These are phyloP conservation scores for Gymnarchus niloticus DNA, from an alignment of 2,113 vertebrate species.

Conservation along the genomic window DNA sequence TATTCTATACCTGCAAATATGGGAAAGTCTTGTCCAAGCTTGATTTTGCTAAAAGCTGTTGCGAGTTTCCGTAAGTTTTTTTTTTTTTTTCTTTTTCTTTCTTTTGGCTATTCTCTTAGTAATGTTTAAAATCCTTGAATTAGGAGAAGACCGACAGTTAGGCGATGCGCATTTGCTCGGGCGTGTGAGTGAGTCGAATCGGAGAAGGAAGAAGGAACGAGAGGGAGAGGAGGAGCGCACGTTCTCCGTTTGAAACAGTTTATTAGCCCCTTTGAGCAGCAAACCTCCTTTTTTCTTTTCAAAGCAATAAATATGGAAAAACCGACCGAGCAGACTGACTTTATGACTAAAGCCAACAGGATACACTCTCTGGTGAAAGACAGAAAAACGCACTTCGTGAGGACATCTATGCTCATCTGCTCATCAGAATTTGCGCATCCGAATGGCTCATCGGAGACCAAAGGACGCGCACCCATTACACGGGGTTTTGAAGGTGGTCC, in stretches of 20 bases:
- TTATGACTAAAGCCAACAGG: neutral
- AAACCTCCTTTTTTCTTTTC: neutral
- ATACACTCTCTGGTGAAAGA: neutral
- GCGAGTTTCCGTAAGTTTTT: slow-evolving; percentile 39
- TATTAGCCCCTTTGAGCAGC: slow-evolving; percentile 40
- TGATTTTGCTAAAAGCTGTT: slow-evolving; percentile 41
- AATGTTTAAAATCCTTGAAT: slow-evolving; percentile 32
- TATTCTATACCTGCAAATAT: slow-evolving; percentile 46
- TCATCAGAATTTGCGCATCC: slow-evolving; percentile 17
- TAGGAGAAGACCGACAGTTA: slow-evolving; percentile 25
- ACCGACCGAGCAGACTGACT: neutral
- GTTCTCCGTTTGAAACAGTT: slow-evolving; percentile 27
- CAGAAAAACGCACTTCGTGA: neutral
- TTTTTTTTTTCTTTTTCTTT: slow-evolving; percentile 35
- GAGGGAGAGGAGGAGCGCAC: slow-evolving; percentile 29
- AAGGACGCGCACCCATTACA: neutral
- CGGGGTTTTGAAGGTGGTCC: neutral
- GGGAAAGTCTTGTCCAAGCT: slow-evolving; percentile 30
- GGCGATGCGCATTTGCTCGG: slow-evolving; percentile 43
- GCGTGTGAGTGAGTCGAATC: slow-evolving; percentile 19
- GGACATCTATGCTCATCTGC: neutral
- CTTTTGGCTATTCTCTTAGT: neutral
- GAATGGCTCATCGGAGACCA: neutral
- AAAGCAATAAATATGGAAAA: neutral
- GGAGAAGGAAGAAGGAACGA: slow-evolving; percentile 16